Evolutionary conservation across 2,113 vertebrate species (phyloP).

Genomic region (Onychostoma macrolepis): DNA sequence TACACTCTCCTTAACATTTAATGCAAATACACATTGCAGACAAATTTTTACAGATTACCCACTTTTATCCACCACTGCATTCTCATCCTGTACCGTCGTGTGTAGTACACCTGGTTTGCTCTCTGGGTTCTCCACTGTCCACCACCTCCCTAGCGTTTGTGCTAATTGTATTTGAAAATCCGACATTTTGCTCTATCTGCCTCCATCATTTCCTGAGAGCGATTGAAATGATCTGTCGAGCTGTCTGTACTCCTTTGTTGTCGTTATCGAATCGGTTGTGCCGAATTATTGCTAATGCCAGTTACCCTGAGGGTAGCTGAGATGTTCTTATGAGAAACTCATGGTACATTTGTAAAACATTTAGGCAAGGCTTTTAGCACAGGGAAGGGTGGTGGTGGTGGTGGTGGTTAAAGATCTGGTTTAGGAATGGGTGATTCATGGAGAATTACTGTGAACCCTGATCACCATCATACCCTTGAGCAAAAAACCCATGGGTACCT

Average conservation of each 20-base stretch:
- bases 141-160: background rate
- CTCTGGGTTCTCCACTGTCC: background rate
- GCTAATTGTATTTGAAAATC: constrained; percentile 37
- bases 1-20: background rate
- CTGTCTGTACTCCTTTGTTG: constrained; percentile 9
- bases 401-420: background rate
- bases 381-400: background rate
- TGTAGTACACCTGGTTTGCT: constrained; percentile 45
- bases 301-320: constrained; percentile 21
- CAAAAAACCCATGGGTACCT: background rate
- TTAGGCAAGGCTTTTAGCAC: constrained; percentile 19
- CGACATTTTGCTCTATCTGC: constrained; percentile 12
- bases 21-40: background rate
- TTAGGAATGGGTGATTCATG: constrained; percentile 27
- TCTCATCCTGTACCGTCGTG: background rate
- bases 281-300: constrained; percentile 24
- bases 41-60: background rate
- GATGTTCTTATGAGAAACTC: constrained; percentile 45
- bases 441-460: background rate
- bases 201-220: constrained; percentile 35
- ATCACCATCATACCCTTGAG: constrained; percentile 23
- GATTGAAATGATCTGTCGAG: constrained; percentile 29
- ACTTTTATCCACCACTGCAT: background rate
- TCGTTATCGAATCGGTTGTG: constrained; percentile 6
- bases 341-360: constrained; percentile 41